Conservation (phyloP, 2,888 invertebrate genomes). For the Dicyrtomina minuta region DNA sequence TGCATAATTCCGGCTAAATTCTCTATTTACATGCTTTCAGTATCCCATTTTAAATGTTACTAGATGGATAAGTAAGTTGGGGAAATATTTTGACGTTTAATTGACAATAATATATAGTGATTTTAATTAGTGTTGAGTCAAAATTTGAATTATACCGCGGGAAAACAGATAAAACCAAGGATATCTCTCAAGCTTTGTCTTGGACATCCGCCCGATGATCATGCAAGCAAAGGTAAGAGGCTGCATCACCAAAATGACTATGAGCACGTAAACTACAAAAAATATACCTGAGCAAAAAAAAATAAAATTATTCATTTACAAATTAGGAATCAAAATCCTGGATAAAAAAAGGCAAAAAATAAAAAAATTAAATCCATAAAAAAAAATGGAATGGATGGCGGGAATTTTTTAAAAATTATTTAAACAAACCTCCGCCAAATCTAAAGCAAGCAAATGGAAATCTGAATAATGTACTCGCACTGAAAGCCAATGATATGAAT, state of each 20-base stretch:
- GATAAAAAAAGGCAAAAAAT: too few relatives aligned
- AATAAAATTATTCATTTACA: not conserved
- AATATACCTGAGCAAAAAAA: conserved; percentile 38
- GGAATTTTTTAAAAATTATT: not conserved
- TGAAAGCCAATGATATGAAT: conserved; percentile 33
- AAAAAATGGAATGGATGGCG: not conserved
- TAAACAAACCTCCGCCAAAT: conserved; percentile 35
- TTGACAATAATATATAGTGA: not conserved
- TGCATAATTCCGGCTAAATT: too few relatives aligned
- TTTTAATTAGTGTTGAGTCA: too few relatives aligned
- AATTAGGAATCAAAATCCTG: too few relatives aligned
- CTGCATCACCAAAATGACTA: conserved; percentile 35
- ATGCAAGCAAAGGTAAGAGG: conserved; percentile 40
- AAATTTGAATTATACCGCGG: too few relatives aligned
- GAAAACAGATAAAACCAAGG: conserved; percentile 35
- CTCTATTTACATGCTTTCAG: too few relatives aligned
- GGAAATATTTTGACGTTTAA: too few relatives aligned
- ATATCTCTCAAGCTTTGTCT: conserved; percentile 32
- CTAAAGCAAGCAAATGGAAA: conserved; percentile 38
- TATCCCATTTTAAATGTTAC: too few relatives aligned
- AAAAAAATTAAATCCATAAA: conserved; percentile 1
- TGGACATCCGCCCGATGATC: conserved; percentile 36
- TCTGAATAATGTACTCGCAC: conserved; percentile 37
- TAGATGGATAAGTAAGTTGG: too few relatives aligned
- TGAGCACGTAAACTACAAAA: conserved; percentile 36